Base-by-base conservation (phyloP, 2,113 vertebrate species). In the Sorex fumeus region DNA sequence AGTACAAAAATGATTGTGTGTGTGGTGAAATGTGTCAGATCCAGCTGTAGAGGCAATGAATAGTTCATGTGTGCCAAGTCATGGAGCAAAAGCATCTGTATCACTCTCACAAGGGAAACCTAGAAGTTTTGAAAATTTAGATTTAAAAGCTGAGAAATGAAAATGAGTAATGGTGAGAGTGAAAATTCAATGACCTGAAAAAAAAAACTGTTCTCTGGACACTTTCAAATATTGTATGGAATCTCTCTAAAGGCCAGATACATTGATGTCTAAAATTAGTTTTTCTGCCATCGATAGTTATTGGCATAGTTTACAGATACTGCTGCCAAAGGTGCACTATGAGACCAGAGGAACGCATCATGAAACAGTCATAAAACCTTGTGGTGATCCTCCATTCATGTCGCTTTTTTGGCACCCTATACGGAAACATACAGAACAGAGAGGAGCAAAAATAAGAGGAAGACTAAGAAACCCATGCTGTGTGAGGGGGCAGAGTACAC, bases 1-100 rank as follows among this genome's bases (percentile, higher is more conserved):
- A 83, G 86, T 40, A 89, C 47, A 94, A 90, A 89, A 93, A 87
- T 70, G 84, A 85, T 70, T 66, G 27, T 72, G 84, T 78, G 82
- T 79, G 78, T 92, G 75, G 6, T 87, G 70, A 85, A 36, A 78
- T 64, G 30, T 36, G 87, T 19, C 43, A 75, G 40, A 90, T 57
- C 30, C 50, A 91, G 69, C 84, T 85, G 28, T 80, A 88, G 82
- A 21, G 60, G 57, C 45, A 66, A 2, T 23, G 13, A 91, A 64
- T 4, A 77, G 75, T 8, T 69, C 72, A 43, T 6, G 23, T 8
- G 23, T 21, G 53, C 82, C 62, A 81, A 78, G 27, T 28, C 43
- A 70, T 25, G 53, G 1, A 70, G 25, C 76, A 91, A 0, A 23
- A 62, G 53, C 57, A 79, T 67, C 7, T 81, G 36, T 36, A 82